phyloP scores from a whole-genome alignment of 92 coral and sea anemone genomes.

The Epizoanthus ramosus region DNA sequence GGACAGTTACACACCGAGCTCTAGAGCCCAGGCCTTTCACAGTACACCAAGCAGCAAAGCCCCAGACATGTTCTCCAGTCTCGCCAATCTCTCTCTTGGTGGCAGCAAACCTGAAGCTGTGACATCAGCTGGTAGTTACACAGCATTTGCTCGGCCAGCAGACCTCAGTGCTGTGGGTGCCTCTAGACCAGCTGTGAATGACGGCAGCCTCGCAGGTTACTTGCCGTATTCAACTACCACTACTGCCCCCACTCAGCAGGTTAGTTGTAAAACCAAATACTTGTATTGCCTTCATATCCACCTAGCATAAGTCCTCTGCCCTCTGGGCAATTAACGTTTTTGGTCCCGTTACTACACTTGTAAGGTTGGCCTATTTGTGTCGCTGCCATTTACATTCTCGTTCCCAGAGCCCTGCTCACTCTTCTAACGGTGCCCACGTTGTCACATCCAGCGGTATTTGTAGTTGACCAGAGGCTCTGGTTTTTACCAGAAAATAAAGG shows the following conservation, averaged over 20 bases:
- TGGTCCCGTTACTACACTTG: too few relatives aligned
- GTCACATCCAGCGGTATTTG: too few relatives aligned
- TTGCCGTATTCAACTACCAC: neutral
- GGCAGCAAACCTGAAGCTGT: constrained; percentile 19
- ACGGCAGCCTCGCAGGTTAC: constrained; percentile 28
- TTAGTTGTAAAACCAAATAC: neutral
- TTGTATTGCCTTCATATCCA: too few relatives aligned
- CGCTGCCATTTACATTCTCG: too few relatives aligned
- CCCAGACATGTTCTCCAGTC: constrained; percentile 32
- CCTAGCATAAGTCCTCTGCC: too few relatives aligned
- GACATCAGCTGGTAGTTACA: constrained; percentile 20
- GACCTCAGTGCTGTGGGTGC: constrained; percentile 31
- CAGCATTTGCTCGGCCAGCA: constrained; percentile 11
- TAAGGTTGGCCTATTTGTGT: too few relatives aligned
- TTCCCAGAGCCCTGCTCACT: too few relatives aligned
- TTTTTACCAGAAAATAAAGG: too few relatives aligned
- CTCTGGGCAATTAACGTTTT: too few relatives aligned
- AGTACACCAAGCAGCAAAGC: constrained; percentile 41
- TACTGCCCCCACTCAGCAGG: constrained; percentile 25
- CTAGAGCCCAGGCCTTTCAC: constrained; percentile 39
- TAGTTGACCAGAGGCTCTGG: too few relatives aligned
- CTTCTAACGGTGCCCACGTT: too few relatives aligned
- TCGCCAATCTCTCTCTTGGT: constrained; percentile 9
- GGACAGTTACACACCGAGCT: constrained; percentile 28
- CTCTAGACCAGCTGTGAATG: constrained; percentile 13